A percentile compares a stretch with the other conserved stretches of the same genome.
These are phyloP conservation scores for Heliothis virescens DNA, from an alignment of 1,140 invertebrate species.

Conservation along the genomic window DNA sequence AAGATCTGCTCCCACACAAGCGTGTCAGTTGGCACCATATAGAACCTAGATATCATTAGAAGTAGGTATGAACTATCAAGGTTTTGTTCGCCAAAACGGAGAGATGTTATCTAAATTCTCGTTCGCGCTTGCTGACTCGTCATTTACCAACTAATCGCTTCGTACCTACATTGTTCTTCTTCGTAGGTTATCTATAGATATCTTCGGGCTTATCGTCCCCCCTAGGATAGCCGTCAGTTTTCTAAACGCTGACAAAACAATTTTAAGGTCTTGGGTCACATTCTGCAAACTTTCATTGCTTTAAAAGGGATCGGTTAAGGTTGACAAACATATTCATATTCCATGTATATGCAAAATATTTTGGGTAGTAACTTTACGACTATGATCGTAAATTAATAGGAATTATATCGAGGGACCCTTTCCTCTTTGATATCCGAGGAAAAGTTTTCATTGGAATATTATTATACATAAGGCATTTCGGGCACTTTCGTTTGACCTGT, in stretches of 20 bases:
- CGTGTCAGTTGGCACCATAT: not conserved
- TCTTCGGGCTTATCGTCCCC: not conserved
- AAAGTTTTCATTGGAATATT: conserved; percentile 30
- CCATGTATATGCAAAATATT: conserved; percentile 45
- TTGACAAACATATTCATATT: conserved; percentile 41
- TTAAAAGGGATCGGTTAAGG: conserved; percentile 26
- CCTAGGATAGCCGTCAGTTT: not conserved
- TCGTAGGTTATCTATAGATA: not conserved
- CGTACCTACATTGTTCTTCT: not conserved
- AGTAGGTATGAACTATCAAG: no score
- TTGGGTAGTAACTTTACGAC: conserved; percentile 10
- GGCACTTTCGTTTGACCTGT: not conserved
- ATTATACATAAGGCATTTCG: conserved; percentile 34
- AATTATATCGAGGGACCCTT: conserved; percentile 33
- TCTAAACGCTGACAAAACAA: conserved; percentile 13
- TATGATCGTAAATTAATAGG: conserved; percentile 35
- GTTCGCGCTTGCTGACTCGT: no score
- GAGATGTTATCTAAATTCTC: no score
- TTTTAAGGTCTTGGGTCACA: conserved; percentile 29
- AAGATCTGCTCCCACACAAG: no score
- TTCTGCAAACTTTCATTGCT: conserved; percentile 39
- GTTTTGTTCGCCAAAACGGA: no score
- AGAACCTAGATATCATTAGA: no score
- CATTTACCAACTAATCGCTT: no score
- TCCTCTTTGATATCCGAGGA: conserved; percentile 24